These are phyloP conservation scores for Tiphia femorata DNA, from an alignment of 2,888 invertebrate genomes.

Conservation along the genomic window DNA sequence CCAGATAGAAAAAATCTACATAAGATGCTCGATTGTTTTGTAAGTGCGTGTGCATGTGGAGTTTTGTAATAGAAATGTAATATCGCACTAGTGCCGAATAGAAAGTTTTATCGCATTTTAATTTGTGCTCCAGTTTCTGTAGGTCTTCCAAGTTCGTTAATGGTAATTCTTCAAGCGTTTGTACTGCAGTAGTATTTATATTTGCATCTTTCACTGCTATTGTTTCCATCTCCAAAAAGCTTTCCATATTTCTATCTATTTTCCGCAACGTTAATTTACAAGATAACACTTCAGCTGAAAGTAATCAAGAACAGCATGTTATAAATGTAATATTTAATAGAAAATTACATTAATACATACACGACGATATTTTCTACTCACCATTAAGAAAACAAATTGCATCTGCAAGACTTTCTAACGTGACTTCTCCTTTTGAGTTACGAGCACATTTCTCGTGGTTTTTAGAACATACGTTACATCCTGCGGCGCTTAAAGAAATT, in stretches of 20 bases:
- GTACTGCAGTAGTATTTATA: background rate
- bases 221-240: background rate
- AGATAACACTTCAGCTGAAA: background rate
- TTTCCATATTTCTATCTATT: background rate
- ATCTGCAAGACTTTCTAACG: too few species aligned
- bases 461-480: too few species aligned
- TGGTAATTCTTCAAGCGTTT: background rate
- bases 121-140: background rate
- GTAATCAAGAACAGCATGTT: background rate
- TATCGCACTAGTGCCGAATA: background rate
- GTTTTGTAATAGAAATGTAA: background rate
- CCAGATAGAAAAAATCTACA: too few species aligned
- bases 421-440: too few species aligned
- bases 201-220: background rate
- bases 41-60: too few species aligned
- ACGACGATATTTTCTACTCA: too few species aligned
- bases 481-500: too few species aligned
- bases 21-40: too few species aligned
- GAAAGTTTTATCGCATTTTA: conserved; percentile 1
- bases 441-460: too few species aligned
- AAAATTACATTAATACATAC: too few species aligned
- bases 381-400: too few species aligned
- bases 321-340: too few species aligned
- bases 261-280: background rate
- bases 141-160: background rate